Evolutionary conservation across 2,888 invertebrate genomes (phyloP), one percentile per base, ranked within the genome.

Genomic region (Trissolcus brochymenae): DNA sequence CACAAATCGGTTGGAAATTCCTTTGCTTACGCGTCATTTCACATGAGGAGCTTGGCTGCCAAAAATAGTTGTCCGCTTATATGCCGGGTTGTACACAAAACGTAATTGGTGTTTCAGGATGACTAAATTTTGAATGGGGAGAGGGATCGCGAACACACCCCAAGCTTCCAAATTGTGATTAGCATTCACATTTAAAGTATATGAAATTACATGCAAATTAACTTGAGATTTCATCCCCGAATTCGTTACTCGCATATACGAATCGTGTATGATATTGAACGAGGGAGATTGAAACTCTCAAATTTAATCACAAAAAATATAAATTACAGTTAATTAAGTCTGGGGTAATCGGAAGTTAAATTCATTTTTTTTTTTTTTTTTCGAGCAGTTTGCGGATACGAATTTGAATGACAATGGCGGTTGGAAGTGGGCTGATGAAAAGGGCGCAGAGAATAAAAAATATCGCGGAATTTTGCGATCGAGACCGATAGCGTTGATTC

Each of bases 141-240:
- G 19, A 19, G 19, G 51, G 51, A 11, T 7, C 11, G 14, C 19
- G 51, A 9, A 19, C 19, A 11, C 51, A 19, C 17, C 17, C 17
- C 17, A 6, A 3, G 25, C 25, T 25, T 4, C 0, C 25, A 17
- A 19, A 17, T 13, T 17, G 13, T 13, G 19, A 51, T 51, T 51
- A 51, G 51, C 19, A 51, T 51, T 51, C 51, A 51, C 19, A 51
- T 51, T 51, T 19, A 46, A 11, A 51, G 35, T 19, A 14, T 51
- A 51, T 51, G 14, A 51, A 51, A 51, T 51, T 51, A 51, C 51
- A 51, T 51, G 51, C 51, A 51, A 51, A 51, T 51, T 19, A 51
- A 51, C 51, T 19, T 21, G 14, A 21, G 17, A 51, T 51, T 51
- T 51, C 14, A 14, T 13, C 19, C 3, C 51, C 14, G 19, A 51